These are phyloP conservation scores for Aphis gossypii DNA, from an alignment of 1,140 invertebrate genomes.

Conservation along the genomic window DNA sequence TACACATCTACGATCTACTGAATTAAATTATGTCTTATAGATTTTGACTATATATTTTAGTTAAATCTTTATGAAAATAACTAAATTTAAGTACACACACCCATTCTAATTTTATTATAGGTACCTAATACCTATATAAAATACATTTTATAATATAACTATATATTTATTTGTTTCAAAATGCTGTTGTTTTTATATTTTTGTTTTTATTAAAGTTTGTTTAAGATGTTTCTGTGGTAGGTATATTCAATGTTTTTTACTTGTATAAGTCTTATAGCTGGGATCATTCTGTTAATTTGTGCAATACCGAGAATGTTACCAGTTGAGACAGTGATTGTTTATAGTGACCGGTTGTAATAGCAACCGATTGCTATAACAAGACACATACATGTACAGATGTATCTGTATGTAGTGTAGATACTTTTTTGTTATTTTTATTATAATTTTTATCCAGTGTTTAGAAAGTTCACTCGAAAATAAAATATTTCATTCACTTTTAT, in stretches of 20 bases:
- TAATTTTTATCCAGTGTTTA: background rate
- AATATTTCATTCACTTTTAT: background rate
- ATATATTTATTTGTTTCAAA: background rate
- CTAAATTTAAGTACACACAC: background rate
- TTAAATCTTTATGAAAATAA: background rate
- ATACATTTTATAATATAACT: background rate
- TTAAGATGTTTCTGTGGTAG: background rate
- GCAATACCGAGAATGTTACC: no score
- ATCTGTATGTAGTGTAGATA: no score
- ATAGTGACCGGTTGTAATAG: no score
- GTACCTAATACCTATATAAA: background rate
- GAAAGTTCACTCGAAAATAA: background rate
- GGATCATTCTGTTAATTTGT: no score
- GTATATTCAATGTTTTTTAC: background rate
- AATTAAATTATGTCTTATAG: background rate
- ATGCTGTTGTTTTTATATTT: background rate
- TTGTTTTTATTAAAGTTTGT: background rate
- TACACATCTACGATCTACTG: no score
- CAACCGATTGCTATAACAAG: no score
- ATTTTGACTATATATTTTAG: background rate
- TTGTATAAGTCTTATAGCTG: background rate
- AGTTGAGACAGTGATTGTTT: no score
- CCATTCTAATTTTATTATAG: background rate
- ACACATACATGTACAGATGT: no score
- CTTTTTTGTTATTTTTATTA: background rate